Base-by-base conservation (phyloP, 1,140 invertebrate species). In the Thaumetopoea pityocampa region DNA sequence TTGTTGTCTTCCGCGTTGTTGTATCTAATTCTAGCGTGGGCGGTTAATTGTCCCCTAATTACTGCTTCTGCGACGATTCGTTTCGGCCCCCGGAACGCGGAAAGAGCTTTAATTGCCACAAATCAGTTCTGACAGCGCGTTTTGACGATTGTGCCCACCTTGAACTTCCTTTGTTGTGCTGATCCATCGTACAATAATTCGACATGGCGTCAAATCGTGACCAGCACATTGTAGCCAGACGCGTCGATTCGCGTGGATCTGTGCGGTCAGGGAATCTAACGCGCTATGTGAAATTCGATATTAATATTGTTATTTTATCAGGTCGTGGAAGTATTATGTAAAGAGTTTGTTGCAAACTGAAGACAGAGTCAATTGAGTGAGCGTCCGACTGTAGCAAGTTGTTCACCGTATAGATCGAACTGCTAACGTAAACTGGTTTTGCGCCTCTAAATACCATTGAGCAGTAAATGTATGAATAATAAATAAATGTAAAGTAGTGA, bases 1-100 rank as follows among this genome's bases (percentile, higher is more conserved):
- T 43, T 22, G 61, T 61, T 53, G 53, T 49, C 41, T 53, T 45
- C 34, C 45, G 45, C 43, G 26, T 50, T 51, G 35, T 36, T 32
- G 45, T 52, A 56, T 55, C 51, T 60, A 61, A 61, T 63, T 62
- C 44, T 52, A 47, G 59, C 45, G 66, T 77, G 66, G 72, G 65
- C 72, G 69, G 67, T 68, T 62, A 66, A 72, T 65, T 51, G 56
- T 30, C 40, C 61, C 34, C 40, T 59, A 53, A 67, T 66, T 66
- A 57, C 56, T 28, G 37, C 35, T 33, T 35, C 46, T 8, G 32
- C 16, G 37, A 38, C 49, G 50, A 65, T 66, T 66, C 58, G 55
- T 29, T 57, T 47, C 49, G 56, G 45, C 40, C 30, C n/a, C 19
- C 49, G 47, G 55, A 61, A 67, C 55, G 58, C 70, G 65, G 60